Evolutionary conservation across 2,113 vertebrate genomes (phyloP), one percentile per base, ranked within the genome.

Genomic region (Pycnonotus jocosus): DNA sequence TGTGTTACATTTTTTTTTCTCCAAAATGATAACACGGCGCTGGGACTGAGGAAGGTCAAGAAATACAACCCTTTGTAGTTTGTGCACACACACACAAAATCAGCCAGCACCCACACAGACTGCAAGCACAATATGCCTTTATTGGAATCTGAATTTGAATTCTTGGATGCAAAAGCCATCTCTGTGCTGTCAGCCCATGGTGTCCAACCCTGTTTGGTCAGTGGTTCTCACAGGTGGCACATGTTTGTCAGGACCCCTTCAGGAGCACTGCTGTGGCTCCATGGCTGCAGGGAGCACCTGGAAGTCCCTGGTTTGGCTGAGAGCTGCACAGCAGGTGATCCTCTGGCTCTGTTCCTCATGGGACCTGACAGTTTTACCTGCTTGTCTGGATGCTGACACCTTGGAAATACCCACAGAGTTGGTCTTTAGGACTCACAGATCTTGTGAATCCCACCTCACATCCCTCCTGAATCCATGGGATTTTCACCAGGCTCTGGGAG

Each of bases 71-170:
- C 38, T 35, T 50, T 53, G 20, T 40, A 44, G 10, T 31, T 38
- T 64, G 40, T 1, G 6, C 15, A 19, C 20, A 48, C 15, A 40
- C 19, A 73, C 15, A 66, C 31, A 81, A 22, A 37, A 61, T 58
- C 50, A 74, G 21, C 40, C 42, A 0, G 0, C 1, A 8, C 7
- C 5, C 24, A 64, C 35, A 40, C 3, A 38, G 40, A n/a, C 8
- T 42, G n/a, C 14, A 81, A 61, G 37, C 0, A 3, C 8, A 16
- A 21, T 4, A 9, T 45, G 25, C 30, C 38, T 69, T 16, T 27
- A 12, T 15, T 74, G 64, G 40, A 79, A 69, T 25, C 31, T 50
- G 50, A 68, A 45, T 53, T 16, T 47, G 47, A 73, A 50, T 42
- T 77, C 37, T 35, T 62, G 30, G 11, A 24, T 45, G 37, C n/a